Base-by-base conservation (phyloP, 2,888 invertebrate species). In the Drosophila robusta region DNA sequence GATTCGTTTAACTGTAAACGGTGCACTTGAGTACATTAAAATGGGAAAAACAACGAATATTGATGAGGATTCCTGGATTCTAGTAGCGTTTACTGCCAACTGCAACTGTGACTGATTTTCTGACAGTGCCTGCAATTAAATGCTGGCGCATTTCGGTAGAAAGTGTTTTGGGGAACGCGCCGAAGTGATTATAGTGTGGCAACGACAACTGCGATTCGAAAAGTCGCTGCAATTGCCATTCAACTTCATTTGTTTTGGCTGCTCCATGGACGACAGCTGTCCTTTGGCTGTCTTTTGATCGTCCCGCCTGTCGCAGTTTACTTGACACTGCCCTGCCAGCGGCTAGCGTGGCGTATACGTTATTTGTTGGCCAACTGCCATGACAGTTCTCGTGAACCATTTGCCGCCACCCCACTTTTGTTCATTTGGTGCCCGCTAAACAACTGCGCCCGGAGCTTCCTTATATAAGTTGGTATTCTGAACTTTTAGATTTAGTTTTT, bases 301-400 rank as follows among this genome's bases (percentile, higher is more conserved):
- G 36, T 54, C n/a, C 46, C 47, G 55, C 54, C 38, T 32, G 70
- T 70, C 52, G 55, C 57, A 47, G 36, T 41, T 71, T 71, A 63
- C 50, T 78, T 77, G 75, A 71, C 67, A 67, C 47, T 67, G 62
- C 24, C 51, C 18, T 38, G 75, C 70, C 45, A 54, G 42, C 36
- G 70, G 60, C 66, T 16, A 57, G 45, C 65, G 41, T 57, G 55
- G 51, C 75, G 67, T 75, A 75, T 63, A 75, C 76, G 71, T 71
- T 62, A 75, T 75, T 71, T 67, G 51, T 63, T 75, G 66, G 57
- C 46, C 75, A 57, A 57, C 74, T 70, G 75, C 71, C 52, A 74
- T 54, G 55, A 11, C 49, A 46, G 34, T 54, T 69, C 41, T 45
- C 51, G 54, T 16, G 45, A 69, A 44, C 72, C 60, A 69, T 56